phyloP scores from a whole-genome alignment of 2,888 invertebrate species.

The Eupithecia centaureata region DNA sequence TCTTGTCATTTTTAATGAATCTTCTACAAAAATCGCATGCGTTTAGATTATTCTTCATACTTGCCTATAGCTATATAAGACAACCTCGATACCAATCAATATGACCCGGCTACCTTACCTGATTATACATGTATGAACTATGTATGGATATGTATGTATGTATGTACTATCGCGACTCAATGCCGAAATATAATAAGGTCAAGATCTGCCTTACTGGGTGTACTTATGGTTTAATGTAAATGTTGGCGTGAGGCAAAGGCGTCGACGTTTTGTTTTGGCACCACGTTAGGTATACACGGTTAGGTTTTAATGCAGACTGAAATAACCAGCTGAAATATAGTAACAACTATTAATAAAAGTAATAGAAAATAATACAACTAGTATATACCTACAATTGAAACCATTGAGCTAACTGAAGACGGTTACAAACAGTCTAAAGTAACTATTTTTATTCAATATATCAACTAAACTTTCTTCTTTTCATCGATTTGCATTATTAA shows the following conservation, averaged over 20 bases:
- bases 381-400: too few species aligned
- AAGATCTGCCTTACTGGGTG: slow-evolving; percentile 18
- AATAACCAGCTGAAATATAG: too few species aligned
- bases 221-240: slow-evolving; percentile 30
- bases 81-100: background rate
- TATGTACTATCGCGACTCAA: slow-evolving; percentile 17
- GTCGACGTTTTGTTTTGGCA: slow-evolving; percentile 1
- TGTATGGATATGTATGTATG: background rate
- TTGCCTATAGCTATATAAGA: background rate
- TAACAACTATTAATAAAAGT: too few species aligned
- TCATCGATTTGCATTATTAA: too few species aligned
- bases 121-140: background rate
- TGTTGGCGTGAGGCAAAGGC: background rate
- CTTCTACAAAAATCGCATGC: background rate
- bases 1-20: too few species aligned
- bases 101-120: background rate
- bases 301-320: too few species aligned
- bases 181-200: slow-evolving; percentile 32
- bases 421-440: too few species aligned
- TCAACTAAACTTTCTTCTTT: too few species aligned
- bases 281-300: too few species aligned
- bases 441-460: too few species aligned
- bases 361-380: too few species aligned
- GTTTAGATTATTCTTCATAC: background rate
- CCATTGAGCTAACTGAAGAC: too few species aligned